phyloP scores from a whole-genome alignment of 1,140 invertebrate species.

The Augochlora pura region DNA sequence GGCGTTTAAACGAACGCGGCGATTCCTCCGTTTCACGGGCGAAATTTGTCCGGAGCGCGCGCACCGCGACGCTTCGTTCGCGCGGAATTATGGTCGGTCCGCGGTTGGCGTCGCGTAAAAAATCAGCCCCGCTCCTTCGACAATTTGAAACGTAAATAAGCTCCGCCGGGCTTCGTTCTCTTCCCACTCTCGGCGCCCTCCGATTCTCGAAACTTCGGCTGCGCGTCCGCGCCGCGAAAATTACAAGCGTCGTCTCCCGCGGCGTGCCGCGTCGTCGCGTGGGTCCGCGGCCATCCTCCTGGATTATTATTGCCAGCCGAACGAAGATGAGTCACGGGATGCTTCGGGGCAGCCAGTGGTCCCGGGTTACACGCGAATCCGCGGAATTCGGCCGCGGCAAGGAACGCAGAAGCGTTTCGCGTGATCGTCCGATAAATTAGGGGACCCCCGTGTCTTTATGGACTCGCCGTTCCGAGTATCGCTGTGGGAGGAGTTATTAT shows the following conservation, averaged over 20 bases:
- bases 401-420: slow-evolving; percentile 41
- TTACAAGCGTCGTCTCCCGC: slow-evolving; percentile 4
- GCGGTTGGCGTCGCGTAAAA: background rate
- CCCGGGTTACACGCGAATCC: background rate
- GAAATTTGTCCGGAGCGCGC: background rate
- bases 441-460: slow-evolving; percentile 35
- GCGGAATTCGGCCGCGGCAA: slow-evolving; percentile 15
- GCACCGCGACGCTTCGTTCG: slow-evolving; percentile 4
- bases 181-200: background rate
- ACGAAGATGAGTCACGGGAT: background rate
- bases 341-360: too few relatives aligned
- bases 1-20: background rate
- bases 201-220: too few relatives aligned
- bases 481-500: slow-evolving; percentile 36
- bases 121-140: background rate
- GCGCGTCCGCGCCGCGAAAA: background rate
- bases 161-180: background rate
- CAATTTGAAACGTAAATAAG: slow-evolving; percentile 4
- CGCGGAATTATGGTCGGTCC: background rate
- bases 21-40: slow-evolving; percentile 3
- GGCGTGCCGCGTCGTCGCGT: slow-evolving; percentile 25
- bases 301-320: slow-evolving; percentile 12
- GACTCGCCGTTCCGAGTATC: slow-evolving; percentile 30
- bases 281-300: background rate
- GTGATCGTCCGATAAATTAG: slow-evolving; percentile 41